phyloP scores from a whole-genome alignment of 2,113 vertebrate species.

The Hemiscyllium ocellatum region DNA sequence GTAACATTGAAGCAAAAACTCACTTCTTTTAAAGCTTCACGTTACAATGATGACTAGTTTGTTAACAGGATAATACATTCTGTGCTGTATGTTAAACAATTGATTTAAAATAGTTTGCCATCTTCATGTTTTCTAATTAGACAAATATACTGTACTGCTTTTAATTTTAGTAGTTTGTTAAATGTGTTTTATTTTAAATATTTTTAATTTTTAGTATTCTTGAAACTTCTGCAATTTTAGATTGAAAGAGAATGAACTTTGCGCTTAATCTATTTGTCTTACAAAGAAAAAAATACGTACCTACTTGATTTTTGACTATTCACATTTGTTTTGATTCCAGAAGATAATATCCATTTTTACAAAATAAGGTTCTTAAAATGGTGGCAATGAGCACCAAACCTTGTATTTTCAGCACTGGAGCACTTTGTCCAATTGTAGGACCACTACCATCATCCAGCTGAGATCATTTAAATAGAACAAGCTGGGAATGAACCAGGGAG shows the following conservation, averaged over 20 bases:
- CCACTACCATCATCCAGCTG: background rate
- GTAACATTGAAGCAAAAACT: background rate
- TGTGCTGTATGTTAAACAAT: background rate
- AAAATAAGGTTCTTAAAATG: background rate
- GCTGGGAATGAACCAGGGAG: background rate
- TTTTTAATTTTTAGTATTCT: background rate
- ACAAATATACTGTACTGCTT: background rate
- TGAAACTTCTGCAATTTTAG: background rate
- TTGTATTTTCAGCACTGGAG: background rate
- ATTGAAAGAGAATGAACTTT: background rate
- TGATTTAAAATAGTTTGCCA: background rate
- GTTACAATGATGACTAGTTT: background rate
- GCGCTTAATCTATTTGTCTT: too few species aligned
- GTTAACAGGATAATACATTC: background rate
- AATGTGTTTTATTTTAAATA: background rate
- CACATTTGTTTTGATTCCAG: background rate
- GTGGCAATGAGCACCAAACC: background rate
- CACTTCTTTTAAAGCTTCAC: background rate
- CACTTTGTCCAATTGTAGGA: background rate
- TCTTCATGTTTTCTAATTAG: background rate
- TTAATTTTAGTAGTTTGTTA: background rate
- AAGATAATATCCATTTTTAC: background rate
- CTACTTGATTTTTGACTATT: background rate
- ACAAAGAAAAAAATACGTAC: background rate
- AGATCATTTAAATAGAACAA: background rate